phyloP scores from a whole-genome alignment of 2,888 invertebrate species.

The Caenorhabditis doughertyi region DNA sequence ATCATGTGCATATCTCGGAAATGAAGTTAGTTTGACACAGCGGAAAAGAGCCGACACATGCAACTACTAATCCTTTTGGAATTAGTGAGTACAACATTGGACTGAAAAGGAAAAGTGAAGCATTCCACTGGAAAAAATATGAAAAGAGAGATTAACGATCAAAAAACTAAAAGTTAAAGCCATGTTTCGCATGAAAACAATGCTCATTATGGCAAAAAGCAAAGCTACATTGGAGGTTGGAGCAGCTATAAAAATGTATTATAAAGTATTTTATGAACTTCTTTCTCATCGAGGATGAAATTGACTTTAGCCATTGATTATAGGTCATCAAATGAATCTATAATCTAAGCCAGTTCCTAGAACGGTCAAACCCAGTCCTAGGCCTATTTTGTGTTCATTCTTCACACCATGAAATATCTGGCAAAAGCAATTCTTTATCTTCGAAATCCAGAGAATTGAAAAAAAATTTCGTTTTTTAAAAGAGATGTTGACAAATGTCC shows the following conservation, averaged over 20 bases:
- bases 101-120: constrained; percentile 9
- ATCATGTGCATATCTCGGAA: too few species aligned
- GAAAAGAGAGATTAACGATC: neutral
- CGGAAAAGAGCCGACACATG: neutral
- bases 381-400: neutral
- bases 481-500: constrained; percentile 29
- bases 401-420: neutral
- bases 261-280: too few species aligned
- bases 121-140: neutral
- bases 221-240: too few species aligned
- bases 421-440: neutral
- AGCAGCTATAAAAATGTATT: too few species aligned
- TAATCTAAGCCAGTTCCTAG: too few species aligned
- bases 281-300: too few species aligned
- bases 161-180: neutral
- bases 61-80: neutral
- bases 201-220: too few species aligned
- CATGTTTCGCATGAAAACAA: too few species aligned
- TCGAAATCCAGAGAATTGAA: neutral
- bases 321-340: too few species aligned
- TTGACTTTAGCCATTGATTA: too few species aligned
- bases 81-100: neutral
- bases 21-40: neutral
- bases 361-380: too few species aligned
- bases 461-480: neutral